Conservation (phyloP, 1,140 invertebrate species). For the Drosophila kepulauana region DNA sequence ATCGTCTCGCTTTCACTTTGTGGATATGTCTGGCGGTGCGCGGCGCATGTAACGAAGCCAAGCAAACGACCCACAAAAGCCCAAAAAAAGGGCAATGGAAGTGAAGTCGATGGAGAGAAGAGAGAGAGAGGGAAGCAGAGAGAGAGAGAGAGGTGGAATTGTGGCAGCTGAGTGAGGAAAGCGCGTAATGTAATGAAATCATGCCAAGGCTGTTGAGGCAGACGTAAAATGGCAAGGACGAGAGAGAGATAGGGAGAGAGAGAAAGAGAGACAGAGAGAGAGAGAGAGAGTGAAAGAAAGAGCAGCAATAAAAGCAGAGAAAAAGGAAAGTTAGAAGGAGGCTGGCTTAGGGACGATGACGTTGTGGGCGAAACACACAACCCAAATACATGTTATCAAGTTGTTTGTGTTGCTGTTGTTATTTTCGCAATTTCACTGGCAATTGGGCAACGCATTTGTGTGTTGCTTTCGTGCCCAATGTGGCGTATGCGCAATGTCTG, state of each 20-base stretch:
- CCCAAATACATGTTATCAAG: neutral
- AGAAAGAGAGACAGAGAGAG: slow-evolving; percentile 2
- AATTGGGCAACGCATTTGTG: slow-evolving; percentile 49
- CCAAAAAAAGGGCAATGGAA: slow-evolving; percentile 17
- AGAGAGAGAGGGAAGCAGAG: neutral
- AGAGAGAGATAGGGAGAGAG: slow-evolving; percentile 4
- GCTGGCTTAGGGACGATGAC: slow-evolving; percentile 14
- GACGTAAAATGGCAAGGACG: slow-evolving; percentile 10
- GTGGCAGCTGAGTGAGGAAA: slow-evolving; percentile 21
- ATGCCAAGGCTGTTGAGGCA: slow-evolving; percentile 71
- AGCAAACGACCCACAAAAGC: slow-evolving; percentile 61
- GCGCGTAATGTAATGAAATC: slow-evolving; percentile 73
- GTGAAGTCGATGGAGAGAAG: neutral
- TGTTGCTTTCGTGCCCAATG: slow-evolving; percentile 52
- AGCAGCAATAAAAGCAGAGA: neutral
- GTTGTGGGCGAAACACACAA: neutral
- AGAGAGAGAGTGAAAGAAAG: neutral
- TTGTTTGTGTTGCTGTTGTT: slow-evolving; percentile 13
- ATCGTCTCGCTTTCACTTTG: slow-evolving; percentile 56
- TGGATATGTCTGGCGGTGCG: slow-evolving; percentile 75
- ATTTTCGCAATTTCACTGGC: slow-evolving; percentile 65
- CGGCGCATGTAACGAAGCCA: slow-evolving; percentile 29
- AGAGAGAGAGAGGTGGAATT: neutral
- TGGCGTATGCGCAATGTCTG: slow-evolving; percentile 72
- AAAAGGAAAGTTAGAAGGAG: neutral